These are phyloP conservation scores for Drosophila arawakana DNA, from an alignment of 1,140 invertebrate species.

Conservation along the genomic window DNA sequence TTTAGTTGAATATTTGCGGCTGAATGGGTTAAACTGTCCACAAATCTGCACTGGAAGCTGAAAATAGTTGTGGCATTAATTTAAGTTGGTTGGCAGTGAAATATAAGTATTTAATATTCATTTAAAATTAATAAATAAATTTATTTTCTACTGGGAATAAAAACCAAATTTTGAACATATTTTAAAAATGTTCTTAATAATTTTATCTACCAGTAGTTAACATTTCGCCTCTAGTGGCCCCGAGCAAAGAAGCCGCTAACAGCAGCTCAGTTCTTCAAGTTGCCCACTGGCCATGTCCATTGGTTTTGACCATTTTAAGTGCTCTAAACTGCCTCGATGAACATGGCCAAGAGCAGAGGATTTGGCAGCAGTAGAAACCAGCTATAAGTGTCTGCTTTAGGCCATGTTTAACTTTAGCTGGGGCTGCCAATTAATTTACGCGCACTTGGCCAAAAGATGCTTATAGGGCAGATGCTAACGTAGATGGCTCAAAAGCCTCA, in stretches of 20 bases:
- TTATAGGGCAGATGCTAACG: slow-evolving; percentile 53
- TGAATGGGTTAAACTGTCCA: slow-evolving; percentile 10
- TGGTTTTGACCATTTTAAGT: slow-evolving; percentile 28
- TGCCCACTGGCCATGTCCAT: background rate
- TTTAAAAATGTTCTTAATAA: background rate
- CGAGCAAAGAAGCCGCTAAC: background rate
- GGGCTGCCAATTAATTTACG: slow-evolving; percentile 72
- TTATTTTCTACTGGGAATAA: background rate
- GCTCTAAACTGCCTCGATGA: slow-evolving; percentile 56
- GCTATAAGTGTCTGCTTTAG: slow-evolving; percentile 11
- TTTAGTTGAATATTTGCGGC: background rate
- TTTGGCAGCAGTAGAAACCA: background rate
- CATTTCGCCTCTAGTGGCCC: background rate
- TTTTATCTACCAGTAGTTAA: background rate
- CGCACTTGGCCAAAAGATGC: slow-evolving; percentile 69
- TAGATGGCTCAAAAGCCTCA: background rate
- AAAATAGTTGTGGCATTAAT: background rate
- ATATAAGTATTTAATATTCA: no score
- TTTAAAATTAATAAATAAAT: background rate
- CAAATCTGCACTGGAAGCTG: background rate
- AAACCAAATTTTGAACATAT: background rate
- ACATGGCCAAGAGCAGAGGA: slow-evolving; percentile 22
- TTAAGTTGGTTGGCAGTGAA: background rate
- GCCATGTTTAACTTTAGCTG: slow-evolving; percentile 13
- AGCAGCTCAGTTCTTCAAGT: background rate